These are phyloP conservation scores for Vicugna pacos DNA, from an alignment of 2,113 vertebrate species.

Conservation along the genomic window DNA sequence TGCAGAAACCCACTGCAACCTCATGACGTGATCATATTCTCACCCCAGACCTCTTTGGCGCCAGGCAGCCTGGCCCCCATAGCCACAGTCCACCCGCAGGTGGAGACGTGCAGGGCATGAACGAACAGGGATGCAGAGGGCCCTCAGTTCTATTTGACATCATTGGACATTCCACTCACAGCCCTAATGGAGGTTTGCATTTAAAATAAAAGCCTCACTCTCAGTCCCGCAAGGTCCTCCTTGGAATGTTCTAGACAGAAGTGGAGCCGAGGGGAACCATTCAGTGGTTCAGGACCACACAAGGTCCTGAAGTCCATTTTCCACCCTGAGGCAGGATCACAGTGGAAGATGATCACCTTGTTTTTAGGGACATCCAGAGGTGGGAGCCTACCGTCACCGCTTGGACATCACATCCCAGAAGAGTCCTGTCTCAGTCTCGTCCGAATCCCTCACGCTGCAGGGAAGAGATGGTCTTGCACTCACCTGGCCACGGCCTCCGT, in stretches of 20 bases:
- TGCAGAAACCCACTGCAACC: neutral
- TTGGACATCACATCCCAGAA: neutral
- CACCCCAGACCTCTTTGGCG: neutral
- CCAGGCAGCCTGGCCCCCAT: rapidly evolving
- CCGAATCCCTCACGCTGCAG: no score
- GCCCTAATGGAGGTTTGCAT: neutral
- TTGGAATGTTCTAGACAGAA: neutral
- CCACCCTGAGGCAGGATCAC: neutral
- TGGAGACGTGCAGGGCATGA: no score
- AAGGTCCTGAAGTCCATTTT: neutral
- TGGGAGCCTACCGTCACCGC: neutral
- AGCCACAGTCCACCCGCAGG: neutral
- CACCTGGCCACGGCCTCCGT: neutral
- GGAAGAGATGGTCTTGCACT: no score
- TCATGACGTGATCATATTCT: neutral
- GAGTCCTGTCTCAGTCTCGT: no score
- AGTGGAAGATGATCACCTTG: neutral
- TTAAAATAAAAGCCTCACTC: neutral
- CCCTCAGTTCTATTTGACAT: neutral
- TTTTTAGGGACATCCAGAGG: neutral
- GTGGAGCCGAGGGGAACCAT: neutral
- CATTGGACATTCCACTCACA: neutral
- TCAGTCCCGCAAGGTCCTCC: no score
- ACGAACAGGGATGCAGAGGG: rapidly evolving
- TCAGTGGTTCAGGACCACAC: neutral